A percentile compares a stretch with the other conserved stretches of the same genome.
These are phyloP conservation scores for Asbolus verrucosus DNA, from an alignment of 1,140 invertebrate species.

Conservation along the genomic window DNA sequence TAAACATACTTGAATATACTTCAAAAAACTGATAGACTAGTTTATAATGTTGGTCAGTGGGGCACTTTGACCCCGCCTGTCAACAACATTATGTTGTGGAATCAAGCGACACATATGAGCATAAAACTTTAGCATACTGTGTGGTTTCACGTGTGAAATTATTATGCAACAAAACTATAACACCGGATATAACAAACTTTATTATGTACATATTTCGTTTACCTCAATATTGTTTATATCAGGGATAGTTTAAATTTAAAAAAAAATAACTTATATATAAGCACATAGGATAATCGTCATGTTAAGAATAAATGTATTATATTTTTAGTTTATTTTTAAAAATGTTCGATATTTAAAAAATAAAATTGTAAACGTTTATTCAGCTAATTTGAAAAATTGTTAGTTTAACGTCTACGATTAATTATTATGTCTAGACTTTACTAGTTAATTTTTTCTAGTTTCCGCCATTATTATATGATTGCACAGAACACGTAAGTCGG, in stretches of 20 bases:
- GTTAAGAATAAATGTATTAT: no score
- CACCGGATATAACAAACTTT: slow-evolving; percentile 26
- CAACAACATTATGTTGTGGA: slow-evolving; percentile 26
- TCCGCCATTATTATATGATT: slow-evolving; percentile 20
- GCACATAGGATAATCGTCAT: no score
- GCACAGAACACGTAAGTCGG: slow-evolving; percentile 11
- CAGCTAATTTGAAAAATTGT: no score
- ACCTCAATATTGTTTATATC: no score
- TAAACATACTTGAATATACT: no score
- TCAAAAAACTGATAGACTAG: slow-evolving; percentile 14
- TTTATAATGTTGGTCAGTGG: slow-evolving; percentile 56
- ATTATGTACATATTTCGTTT: no score
- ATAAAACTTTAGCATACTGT: no score
- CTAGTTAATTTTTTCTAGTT: slow-evolving; percentile 6
- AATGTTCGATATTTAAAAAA: no score
- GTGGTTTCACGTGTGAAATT: slow-evolving; percentile 12
- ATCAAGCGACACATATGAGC: slow-evolving; percentile 36
- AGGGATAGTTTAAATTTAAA: no score
- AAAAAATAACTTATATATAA: no score
- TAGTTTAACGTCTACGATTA: background rate
- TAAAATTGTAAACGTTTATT: no score
- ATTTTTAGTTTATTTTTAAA: no score
- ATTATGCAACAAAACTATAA: slow-evolving; percentile 37
- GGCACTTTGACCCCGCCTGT: slow-evolving; percentile 43
- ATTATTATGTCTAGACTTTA: background rate